A percentile compares a stretch with the other conserved stretches of the same genome.
These are phyloP conservation scores for Epizoanthus rinbou DNA, from an alignment of 92 coral and sea anemone species.

Conservation along the genomic window DNA sequence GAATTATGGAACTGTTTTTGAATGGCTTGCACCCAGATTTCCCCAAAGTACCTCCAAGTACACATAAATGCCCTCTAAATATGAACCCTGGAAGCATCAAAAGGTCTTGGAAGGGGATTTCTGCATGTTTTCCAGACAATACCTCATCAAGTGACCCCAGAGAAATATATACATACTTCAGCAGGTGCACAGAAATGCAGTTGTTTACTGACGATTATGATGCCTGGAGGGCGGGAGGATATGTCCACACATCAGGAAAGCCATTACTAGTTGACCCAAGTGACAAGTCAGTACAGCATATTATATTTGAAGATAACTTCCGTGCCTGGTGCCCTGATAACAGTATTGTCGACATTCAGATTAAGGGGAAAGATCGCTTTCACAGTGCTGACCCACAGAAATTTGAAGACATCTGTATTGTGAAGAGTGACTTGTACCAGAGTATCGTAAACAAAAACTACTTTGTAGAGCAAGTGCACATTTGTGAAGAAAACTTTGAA, in stretches of 20 bases:
- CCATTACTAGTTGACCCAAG: constrained; percentile 67
- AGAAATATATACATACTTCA: constrained; percentile 60
- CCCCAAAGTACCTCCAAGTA: constrained; percentile 19
- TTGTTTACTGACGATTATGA: constrained; percentile 65
- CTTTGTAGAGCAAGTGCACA: constrained; percentile 67
- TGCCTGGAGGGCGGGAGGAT: constrained; percentile 71
- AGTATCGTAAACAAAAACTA: constrained; percentile 72
- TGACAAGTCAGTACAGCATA: constrained; percentile 71
- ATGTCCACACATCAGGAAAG: constrained; percentile 60
- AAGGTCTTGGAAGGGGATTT: constrained; percentile 48
- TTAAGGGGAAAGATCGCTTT: constrained; percentile 47
- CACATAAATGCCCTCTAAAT: constrained; percentile 42
- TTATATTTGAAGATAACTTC: constrained; percentile 85
- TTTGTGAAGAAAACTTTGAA: constrained; percentile 65
- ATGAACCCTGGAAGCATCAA: constrained; percentile 55
- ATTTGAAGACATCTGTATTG: constrained; percentile 68
- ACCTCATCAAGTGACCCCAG: constrained; percentile 2
- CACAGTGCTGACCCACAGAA: constrained; percentile 52
- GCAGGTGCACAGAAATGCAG: constrained; percentile 61
- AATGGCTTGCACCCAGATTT: constrained; percentile 60
- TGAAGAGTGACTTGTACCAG: constrained; percentile 72
- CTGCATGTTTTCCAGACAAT: constrained; percentile 45
- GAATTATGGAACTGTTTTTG: constrained; percentile 31
- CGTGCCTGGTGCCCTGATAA: constrained; percentile 77
- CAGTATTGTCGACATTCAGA: constrained; percentile 67